Evolutionary conservation across 1,140 invertebrate genomes (phyloP), one percentile per base, ranked within the genome.

Genomic region (Aphidius ervi): DNA sequence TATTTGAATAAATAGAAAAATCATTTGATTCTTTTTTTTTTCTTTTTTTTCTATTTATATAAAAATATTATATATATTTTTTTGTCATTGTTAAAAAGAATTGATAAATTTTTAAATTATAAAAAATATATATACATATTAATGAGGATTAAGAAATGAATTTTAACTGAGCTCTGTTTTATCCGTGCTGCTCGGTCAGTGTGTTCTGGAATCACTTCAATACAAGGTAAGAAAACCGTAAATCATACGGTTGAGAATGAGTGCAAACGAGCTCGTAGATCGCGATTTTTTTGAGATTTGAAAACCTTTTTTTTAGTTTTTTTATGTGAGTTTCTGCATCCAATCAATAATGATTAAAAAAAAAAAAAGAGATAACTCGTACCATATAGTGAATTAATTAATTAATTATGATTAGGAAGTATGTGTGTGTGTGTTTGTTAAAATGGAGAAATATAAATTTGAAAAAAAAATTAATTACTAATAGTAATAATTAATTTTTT

Each of bases 201-300:
- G 89, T 93, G 83, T 94, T 95, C 90, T 95, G 93, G 93, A 95
- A 93, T 87, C 91, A 94, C 89, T 95, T 95, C 91, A 94, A 94
- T 81, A 89, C 91, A 86, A 95, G 93, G 93, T 95, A 94, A 94
- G 92, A 86, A 71, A 40, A 61, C 58, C 39, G 47, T 54, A 49
- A 46, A 56, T 59, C 16, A 50, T 56, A 50, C 37, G 54, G 53
- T 41, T 31, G 55, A 58, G 58, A 63, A 58, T 53, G 57, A 60
- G n/a, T 60, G 56, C 42, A 61, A 56, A 59, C 46, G 37, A 65
- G 59, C 59, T 50, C 49, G 42, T 61, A 64, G 55, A 61, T 61
- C 61, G 60, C 60, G 54, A 59, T 63, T 46, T 62, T 63, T 63
- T 47, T 41, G 46, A 42, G 43, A 9, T 56, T 56, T 52, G 6